Base-by-base conservation (phyloP, 64 coral and sea anemone species). In the Acropora tenuis region DNA sequence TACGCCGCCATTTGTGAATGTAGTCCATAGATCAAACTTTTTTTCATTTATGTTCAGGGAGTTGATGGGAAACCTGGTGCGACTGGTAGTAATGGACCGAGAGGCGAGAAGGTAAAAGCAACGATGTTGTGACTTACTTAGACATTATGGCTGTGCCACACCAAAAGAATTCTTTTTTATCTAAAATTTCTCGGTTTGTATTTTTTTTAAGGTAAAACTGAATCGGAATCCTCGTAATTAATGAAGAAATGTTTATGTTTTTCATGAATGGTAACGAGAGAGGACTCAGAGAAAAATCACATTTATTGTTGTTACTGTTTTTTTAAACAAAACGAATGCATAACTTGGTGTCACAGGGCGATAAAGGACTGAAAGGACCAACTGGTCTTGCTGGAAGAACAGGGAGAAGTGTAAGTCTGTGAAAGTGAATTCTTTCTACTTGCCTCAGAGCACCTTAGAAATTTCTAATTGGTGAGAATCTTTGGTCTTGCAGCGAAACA, bases 51-150 rank as follows among this genome's bases (percentile, higher is more conserved):
- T 85, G 46, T 5, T 2, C 6, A 85, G 82, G 82, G 82, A 19
- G 15, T 30, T 48, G 43, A 69, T 48, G 82, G 82, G 3, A 73
- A 11, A 85, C 63, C 69, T 3, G 82, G 82, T 2, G 3, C 82
- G 20, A 3, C 44, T 16, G 82, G 82, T 2, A 9, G 5, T 49
- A 5, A 0, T 61, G 82, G 82, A 72, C 16, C 63, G 6, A 69
- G 82, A 73, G 82, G 82, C 69, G 0, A 12, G 40, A 85, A 85
- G 82, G 82, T 85, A 49, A 52, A 16, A 16, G 40, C 30, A 16
- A 46, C 41, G 7, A 78, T 46, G 43, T 47, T 5, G 46, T 3
- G 43, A 48, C 2, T 2, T 2, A 48, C 2, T 44, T 44, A 12
- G 43, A 10, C 52, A 5, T 55, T 55, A 5, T 55, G 6, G 52